These are phyloP conservation scores for Columba livia DNA, from an alignment of 2,113 vertebrate genomes.

Conservation along the genomic window DNA sequence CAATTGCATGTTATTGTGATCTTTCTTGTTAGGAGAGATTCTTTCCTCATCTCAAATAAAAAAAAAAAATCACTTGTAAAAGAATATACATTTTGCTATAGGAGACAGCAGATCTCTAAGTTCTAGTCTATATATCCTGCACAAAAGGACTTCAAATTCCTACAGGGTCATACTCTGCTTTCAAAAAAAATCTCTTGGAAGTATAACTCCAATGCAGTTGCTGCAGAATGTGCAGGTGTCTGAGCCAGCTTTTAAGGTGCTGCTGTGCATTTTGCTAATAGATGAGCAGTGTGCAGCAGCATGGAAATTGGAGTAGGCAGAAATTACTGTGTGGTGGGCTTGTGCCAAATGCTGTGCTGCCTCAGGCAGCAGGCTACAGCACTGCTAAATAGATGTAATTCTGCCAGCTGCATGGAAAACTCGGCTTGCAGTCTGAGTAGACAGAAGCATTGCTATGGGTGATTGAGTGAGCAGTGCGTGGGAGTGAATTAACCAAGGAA, in stretches of 20 bases:
- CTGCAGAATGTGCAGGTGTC: not conserved
- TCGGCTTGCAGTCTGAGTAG: not conserved
- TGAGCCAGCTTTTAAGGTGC: not conserved
- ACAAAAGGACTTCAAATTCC: not conserved
- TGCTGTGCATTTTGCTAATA: not conserved
- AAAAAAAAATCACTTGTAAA: not conserved
- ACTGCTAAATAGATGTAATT: not conserved
- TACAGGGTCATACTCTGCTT: not conserved
- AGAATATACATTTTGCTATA: not conserved
- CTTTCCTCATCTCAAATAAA: not conserved
- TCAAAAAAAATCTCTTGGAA: not conserved
- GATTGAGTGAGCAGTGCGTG: not conserved
- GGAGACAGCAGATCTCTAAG: not conserved
- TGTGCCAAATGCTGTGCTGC: not conserved
- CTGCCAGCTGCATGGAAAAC: not conserved
- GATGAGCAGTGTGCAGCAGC: not conserved
- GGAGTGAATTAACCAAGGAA: not conserved
- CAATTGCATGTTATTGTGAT: not conserved
- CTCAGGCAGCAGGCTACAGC: not conserved
- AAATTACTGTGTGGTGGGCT: not conserved
- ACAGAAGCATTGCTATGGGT: not conserved
- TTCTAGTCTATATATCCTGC: not conserved
- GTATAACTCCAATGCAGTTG: rapidly evolving
- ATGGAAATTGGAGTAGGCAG: not conserved
- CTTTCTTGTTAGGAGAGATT: not conserved